Evolutionary conservation across 2,888 invertebrate genomes (phyloP), one percentile per base, ranked within the genome.

Genomic region (Thelaira solivaga): DNA sequence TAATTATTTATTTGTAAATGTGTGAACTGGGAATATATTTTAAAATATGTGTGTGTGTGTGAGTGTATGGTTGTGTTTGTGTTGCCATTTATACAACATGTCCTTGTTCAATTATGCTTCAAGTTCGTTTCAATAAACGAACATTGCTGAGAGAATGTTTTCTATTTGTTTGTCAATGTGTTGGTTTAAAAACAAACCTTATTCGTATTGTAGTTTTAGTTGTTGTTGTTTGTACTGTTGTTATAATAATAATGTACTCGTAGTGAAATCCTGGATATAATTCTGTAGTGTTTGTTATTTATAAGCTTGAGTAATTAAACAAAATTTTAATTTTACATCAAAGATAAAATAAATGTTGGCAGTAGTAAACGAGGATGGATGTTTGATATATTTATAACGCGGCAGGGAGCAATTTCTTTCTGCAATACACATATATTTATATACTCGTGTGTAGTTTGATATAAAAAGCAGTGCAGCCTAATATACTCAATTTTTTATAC

Each of bases 261-360:
- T n/a, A 11, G 8, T 55, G 31, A 55, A 36, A 67, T 72, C 41
- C 22, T 68, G 73, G 49, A 29, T 47, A 65, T 73, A 73, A 65
- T 65, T 22, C 26, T 51, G 65, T 59, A 73, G 65, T 62, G 73
- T n/a, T n/a, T n/a, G n/a, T 73, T 64, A 78, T 73, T 73, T 73
- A 69, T 74, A 78, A 78, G 77, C 77, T 69, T 78, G 62, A 78
- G 73, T 78, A 78, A 78, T 78, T 78, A 73, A 78, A 78, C 77
- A 78, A 78, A 78, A 78, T 78, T 73, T 78, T 78, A 78, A 78
- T 78, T 78, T 61, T 31, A 68, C 77, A 78, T 69, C 77, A 78
- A 73, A 73, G 73, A 73, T 73, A 69, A 73, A 74, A 78, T 67
- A 51, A 72, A 69, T 73, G 55, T 68, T 62, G 55, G 16, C 41